These are phyloP conservation scores for Maconellicoccus hirsutus DNA, from an alignment of 1,140 invertebrate species.

Conservation along the genomic window DNA sequence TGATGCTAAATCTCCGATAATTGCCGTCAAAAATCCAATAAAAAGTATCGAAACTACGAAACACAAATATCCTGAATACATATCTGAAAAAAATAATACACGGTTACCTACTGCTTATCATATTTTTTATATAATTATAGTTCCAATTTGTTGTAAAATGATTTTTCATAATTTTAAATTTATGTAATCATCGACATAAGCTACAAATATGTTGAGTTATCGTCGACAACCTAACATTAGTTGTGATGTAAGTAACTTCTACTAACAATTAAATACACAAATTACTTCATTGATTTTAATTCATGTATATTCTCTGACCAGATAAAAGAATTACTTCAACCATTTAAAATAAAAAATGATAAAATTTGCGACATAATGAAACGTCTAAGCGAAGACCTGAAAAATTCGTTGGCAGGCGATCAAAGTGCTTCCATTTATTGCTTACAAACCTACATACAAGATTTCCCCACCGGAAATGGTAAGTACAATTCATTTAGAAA, in stretches of 20 bases:
- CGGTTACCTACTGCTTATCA: neutral
- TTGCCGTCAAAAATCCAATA: constrained; percentile 86
- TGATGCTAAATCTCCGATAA: constrained; percentile 92
- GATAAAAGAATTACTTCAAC: neutral
- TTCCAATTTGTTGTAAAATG: neutral
- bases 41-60: constrained; percentile 85
- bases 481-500: neutral
- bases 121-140: too few species aligned
- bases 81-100: constrained; percentile 42
- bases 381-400: constrained; percentile 58
- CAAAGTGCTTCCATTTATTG: constrained; percentile 79
- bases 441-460: constrained; percentile 81
- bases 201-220: neutral
- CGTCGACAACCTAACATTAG: neutral
- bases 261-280: too few species aligned
- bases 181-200: neutral
- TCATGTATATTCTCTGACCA: neutral
- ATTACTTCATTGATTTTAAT: too few species aligned
- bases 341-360: neutral
- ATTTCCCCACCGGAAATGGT: constrained; percentile 39
- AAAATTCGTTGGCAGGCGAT: constrained; percentile 59
- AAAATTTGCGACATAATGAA: constrained; percentile 46
- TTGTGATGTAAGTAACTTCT: neutral
- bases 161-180: neutral
- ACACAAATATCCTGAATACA: constrained; percentile 80